Percentiles rank a stretch among this genome's conserved stretches.
Evolutionary conservation across 2,888 invertebrate species (phyloP).

Genomic region (Scelioninae gen. 2): DNA sequence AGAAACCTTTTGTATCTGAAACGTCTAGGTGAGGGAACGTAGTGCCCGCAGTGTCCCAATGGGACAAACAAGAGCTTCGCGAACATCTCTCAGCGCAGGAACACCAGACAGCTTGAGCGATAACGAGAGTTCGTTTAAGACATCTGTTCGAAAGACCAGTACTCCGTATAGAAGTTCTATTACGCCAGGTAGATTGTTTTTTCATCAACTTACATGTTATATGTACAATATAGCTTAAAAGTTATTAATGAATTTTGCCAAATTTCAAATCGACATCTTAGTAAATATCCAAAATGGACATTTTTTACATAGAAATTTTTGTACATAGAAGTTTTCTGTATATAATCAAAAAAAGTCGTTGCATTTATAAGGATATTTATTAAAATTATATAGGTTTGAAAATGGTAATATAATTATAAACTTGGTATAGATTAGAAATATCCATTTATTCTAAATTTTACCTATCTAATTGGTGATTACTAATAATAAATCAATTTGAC

Average conservation of each 20-base stretch:
- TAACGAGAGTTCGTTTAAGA: conserved; percentile 87
- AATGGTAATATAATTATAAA: too few species aligned
- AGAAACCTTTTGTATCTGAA: not conserved
- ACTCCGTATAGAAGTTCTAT: conserved; percentile 80
- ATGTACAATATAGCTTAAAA: too few species aligned
- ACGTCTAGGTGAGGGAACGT: conserved; percentile 90
- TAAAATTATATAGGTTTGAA: too few species aligned
- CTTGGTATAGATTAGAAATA: too few species aligned
- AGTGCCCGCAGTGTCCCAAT: conserved; percentile 94
- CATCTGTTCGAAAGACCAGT: conserved; percentile 83
- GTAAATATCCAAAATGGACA: too few species aligned
- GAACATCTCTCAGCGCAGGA: conserved; percentile 88
- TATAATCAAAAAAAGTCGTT: too few species aligned
- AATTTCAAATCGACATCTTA: too few species aligned
- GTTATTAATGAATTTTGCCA: conserved; percentile 9
- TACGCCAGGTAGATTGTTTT: conserved; percentile 82
- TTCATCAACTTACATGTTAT: too few species aligned
- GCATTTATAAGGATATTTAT: too few species aligned
- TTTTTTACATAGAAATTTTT: too few species aligned
- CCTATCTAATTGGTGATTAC: not conserved
- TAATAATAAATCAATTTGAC: conserved; percentile 1
- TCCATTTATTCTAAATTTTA: too few species aligned
- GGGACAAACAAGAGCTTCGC: conserved; percentile 83
- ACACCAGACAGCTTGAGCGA: conserved; percentile 93
- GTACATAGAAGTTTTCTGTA: too few species aligned